Evolutionary conservation across 2,888 invertebrate genomes (phyloP), one percentile per base, ranked within the genome.

Genomic region (Sinohyriopsis cumingii): DNA sequence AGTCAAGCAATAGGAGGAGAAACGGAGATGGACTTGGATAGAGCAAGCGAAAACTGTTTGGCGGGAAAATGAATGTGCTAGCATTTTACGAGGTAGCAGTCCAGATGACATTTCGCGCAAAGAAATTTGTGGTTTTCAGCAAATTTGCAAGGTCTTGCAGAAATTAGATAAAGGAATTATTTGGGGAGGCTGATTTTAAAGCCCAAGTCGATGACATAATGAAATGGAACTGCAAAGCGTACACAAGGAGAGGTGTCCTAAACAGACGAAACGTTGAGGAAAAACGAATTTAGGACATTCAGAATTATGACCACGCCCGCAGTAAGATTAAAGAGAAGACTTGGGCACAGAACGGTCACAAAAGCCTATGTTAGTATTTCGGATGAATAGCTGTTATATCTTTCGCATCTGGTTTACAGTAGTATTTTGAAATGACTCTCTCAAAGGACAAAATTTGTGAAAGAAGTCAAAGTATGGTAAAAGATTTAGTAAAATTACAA

Each of bases 21-120:
- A 54, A 64, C n/a, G 72, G 71, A n/a, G 59, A 63, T 54, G 57
- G 57, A 24, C 57, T 33, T 22, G 73, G 75, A 12, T 73, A 55
- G 63, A 56, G 69, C 45, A 69, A 55, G 45, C 60, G 64, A 33
- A 54, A 45, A 19, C 65, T 77, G 3, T 77, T 65, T 61, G 68
- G 59, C 28, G 68, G 66, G 5, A 66, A n/a, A n/a, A n/a, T n/a
- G n/a, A n/a, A n/a, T n/a, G n/a, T n/a, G n/a, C n/a, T n/a, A n/a
- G n/a, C n/a, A n/a, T n/a, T 77, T 25, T 77, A 77, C 59, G 74
- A 77, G 60, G 63, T 74, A 22, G 45, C 74, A 12, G 77, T 77
- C 19, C 74, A 74, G 25, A 68, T 64, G 45, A 19, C 22, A 33
- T 24, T 28, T 19, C 60, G 65, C 59, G 55, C 62, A 25, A 72